Conservation (phyloP, 2,113 vertebrate species). For the Octodon degus region DNA sequence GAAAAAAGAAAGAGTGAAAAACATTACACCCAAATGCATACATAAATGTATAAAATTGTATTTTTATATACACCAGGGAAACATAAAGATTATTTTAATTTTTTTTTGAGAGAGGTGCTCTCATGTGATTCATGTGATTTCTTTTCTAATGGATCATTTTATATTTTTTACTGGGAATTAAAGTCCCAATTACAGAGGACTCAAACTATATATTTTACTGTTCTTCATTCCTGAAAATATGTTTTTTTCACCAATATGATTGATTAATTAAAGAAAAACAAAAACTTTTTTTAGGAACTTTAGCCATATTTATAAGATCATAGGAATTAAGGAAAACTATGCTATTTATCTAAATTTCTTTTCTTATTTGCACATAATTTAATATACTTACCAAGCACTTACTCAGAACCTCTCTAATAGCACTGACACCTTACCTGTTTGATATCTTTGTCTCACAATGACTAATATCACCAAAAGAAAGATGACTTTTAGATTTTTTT, state of each 20-base stretch:
- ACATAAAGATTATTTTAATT: background rate
- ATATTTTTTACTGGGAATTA: background rate
- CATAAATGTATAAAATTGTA: background rate
- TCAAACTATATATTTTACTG: background rate
- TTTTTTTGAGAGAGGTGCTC: background rate
- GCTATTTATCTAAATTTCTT: background rate
- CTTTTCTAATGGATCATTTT: background rate
- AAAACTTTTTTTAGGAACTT: background rate
- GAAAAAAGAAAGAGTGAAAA: background rate
- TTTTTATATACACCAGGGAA: background rate
- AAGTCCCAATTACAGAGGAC: background rate
- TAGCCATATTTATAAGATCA: background rate
- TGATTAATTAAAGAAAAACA: conserved; percentile 1
- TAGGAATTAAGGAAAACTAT: background rate
- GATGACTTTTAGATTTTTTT: background rate
- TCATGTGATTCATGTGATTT: background rate
- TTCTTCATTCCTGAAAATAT: background rate
- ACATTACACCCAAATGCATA: background rate
- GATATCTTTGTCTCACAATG: background rate
- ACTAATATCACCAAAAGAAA: background rate
- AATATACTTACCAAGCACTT: background rate
- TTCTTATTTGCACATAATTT: background rate
- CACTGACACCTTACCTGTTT: background rate
- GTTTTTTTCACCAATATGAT: background rate
- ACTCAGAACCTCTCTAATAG: background rate